Percentiles rank a stretch among this genome's conserved stretches.
These are phyloP conservation scores for Gambusia affinis DNA, from an alignment of 2,113 vertebrate species.

Conservation along the genomic window DNA sequence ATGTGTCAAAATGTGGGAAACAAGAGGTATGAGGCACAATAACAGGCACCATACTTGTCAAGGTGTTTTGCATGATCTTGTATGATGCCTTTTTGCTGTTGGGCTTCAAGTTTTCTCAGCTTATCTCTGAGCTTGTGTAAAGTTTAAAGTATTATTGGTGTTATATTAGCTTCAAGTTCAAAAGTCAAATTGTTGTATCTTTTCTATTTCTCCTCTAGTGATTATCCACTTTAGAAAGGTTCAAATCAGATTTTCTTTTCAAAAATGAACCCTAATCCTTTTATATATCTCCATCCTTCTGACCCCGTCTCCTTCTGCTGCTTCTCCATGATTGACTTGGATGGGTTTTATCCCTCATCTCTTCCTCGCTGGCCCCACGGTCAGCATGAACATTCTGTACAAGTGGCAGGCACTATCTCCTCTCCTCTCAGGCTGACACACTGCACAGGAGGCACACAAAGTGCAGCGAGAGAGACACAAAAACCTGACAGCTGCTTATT, in stretches of 20 bases:
- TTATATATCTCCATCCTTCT: neutral
- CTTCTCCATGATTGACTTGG: slow-evolving; percentile 9
- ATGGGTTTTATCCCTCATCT: neutral
- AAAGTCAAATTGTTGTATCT: neutral
- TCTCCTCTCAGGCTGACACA: slow-evolving; percentile 19
- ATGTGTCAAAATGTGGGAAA: neutral
- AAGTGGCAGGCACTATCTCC: slow-evolving; percentile 20
- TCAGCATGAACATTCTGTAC: neutral
- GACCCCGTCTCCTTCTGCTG: neutral
- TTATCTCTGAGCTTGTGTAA: too few species aligned
- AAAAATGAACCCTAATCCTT: neutral
- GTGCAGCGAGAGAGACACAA: slow-evolving; percentile 30
- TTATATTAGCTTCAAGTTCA: neutral
- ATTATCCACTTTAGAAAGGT: neutral
- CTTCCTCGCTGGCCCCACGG: neutral
- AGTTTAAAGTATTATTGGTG: neutral
- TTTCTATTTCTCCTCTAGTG: neutral
- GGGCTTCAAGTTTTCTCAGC: too few species aligned
- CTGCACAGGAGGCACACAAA: slow-evolving; percentile 34
- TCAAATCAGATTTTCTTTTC: neutral
- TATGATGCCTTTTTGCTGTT: too few species aligned
- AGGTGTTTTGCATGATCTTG: neutral
- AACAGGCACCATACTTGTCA: too few species aligned
- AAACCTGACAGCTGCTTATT: slow-evolving; percentile 46
- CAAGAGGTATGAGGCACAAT: neutral